phyloP scores from a whole-genome alignment of 2,888 invertebrate species.

The Zhuqinia jingwanae region DNA sequence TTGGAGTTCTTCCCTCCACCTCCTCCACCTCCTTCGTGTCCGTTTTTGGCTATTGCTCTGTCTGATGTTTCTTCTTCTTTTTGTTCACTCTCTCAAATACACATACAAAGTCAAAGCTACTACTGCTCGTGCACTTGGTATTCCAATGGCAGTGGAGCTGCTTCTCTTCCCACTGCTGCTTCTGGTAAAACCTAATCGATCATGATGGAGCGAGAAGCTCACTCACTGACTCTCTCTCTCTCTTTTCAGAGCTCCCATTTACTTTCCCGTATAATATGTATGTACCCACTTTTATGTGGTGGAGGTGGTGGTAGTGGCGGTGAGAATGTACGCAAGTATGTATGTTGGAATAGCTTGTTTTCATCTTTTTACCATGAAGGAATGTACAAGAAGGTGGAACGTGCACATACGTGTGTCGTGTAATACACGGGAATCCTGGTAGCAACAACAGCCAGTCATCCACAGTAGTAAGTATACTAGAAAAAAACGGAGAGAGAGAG shows the following conservation, averaged over 20 bases:
- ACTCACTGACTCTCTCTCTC: constrained; percentile 23
- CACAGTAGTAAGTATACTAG: background rate
- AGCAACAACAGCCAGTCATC: constrained; percentile 33
- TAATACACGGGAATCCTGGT: constrained; percentile 49
- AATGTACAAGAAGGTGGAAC: constrained; percentile 39
- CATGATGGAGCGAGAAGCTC: constrained; percentile 78
- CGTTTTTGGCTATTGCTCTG: constrained; percentile 22
- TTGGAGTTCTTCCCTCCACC: constrained; percentile 48
- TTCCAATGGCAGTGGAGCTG: background rate
- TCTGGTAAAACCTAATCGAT: constrained; percentile 78
- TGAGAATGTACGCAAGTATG: background rate
- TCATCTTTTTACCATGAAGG: constrained; percentile 26
- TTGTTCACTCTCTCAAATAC: constrained; percentile 17
- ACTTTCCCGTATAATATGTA: background rate
- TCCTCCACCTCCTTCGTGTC: constrained; percentile 40
- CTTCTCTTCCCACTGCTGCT: constrained; percentile 35
- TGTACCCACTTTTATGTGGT: background rate
- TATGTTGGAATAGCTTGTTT: background rate
- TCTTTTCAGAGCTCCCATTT: background rate
- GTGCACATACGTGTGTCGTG: constrained; percentile 44
- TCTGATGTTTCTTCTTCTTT: constrained; percentile 38
- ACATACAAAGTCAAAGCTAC: constrained; percentile 13
- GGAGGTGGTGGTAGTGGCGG: background rate
- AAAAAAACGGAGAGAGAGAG: constrained; percentile 50
- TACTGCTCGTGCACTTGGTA: constrained; percentile 21